phyloP scores from a whole-genome alignment of 2,888 invertebrate genomes.

The Euphydryas editha region DNA sequence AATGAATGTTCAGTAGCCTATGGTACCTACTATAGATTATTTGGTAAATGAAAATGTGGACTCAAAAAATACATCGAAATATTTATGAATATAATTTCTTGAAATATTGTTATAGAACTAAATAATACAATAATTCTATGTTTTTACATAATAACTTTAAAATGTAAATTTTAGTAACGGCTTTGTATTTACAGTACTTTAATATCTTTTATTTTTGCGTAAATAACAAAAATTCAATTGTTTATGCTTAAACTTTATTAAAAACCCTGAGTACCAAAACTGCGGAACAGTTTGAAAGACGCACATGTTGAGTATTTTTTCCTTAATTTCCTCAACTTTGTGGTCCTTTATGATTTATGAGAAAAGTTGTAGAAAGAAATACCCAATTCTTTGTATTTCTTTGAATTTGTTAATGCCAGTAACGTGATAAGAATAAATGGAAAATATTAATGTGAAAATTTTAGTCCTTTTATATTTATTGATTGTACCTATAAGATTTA shows the following conservation, averaged over 20 bases:
- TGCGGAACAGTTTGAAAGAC: slow-evolving; percentile 33
- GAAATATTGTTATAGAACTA: too few species aligned
- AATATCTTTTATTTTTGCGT: neutral
- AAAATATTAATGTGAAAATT: neutral
- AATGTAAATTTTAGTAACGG: too few species aligned
- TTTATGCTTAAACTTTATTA: slow-evolving; percentile 25
- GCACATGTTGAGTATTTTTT: slow-evolving; percentile 53
- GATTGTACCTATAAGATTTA: too few species aligned
- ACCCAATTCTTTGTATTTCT: neutral
- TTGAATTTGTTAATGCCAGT: neutral
- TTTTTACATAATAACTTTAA: too few species aligned
- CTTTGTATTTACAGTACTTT: too few species aligned
- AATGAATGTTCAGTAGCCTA: slow-evolving; percentile 28
- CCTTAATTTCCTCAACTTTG: slow-evolving; percentile 4
- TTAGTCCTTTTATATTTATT: too few species aligned
- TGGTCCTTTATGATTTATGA: slow-evolving; percentile 57
- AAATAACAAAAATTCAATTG: slow-evolving; percentile 4
- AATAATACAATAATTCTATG: too few species aligned
- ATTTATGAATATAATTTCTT: too few species aligned
- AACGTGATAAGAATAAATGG: neutral
- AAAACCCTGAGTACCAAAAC: slow-evolving; percentile 30
- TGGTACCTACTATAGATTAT: slow-evolving; percentile 21
- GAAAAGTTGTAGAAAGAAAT: slow-evolving; percentile 50
- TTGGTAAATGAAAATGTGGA: slow-evolving; percentile 7
- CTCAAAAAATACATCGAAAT: too few species aligned